These are phyloP conservation scores for Fratercula arctica DNA, from an alignment of 2,797 vertebrate species.

Conservation along the genomic window DNA sequence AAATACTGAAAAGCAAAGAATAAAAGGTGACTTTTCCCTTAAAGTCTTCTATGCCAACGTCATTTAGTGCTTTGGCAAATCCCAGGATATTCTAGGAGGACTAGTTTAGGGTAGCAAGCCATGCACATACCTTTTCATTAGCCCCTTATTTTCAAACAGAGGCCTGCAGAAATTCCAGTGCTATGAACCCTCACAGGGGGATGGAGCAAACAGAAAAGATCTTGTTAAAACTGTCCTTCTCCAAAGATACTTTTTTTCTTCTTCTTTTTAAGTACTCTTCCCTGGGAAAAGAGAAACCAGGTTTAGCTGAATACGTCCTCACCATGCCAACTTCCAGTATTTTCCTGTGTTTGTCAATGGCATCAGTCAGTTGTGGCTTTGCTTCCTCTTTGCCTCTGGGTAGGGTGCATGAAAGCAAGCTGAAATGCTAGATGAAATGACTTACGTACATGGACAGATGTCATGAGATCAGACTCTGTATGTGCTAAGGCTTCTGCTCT, in stretches of 20 bases:
- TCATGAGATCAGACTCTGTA: background rate
- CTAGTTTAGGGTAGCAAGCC: constrained; percentile 60
- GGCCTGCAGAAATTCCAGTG: constrained; percentile 40
- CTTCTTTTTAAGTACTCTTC: constrained; percentile 13
- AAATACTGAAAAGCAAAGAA: constrained; percentile 67
- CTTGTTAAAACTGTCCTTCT: constrained; percentile 50
- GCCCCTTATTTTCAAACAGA: constrained; percentile 57
- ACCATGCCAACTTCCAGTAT: background rate
- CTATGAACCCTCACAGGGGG: constrained; percentile 51
- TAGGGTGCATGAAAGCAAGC: background rate
- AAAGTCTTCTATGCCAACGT: constrained; percentile 60
- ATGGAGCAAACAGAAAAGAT: constrained; percentile 58
- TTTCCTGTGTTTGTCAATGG: background rate
- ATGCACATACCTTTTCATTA: constrained; percentile 56
- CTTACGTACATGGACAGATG: background rate
- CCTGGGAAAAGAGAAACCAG: background rate
- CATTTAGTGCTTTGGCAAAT: constrained; percentile 68
- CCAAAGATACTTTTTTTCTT: constrained; percentile 14
- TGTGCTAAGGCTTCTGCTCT: background rate
- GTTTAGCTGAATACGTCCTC: background rate
- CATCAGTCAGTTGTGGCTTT: background rate
- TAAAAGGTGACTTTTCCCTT: constrained; percentile 66
- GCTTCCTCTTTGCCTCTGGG: background rate
- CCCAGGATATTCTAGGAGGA: constrained; percentile 60
- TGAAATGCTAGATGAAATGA: background rate